Conservation (phyloP, 2,113 vertebrate genomes). For the Forbesichthys agassizii region DNA sequence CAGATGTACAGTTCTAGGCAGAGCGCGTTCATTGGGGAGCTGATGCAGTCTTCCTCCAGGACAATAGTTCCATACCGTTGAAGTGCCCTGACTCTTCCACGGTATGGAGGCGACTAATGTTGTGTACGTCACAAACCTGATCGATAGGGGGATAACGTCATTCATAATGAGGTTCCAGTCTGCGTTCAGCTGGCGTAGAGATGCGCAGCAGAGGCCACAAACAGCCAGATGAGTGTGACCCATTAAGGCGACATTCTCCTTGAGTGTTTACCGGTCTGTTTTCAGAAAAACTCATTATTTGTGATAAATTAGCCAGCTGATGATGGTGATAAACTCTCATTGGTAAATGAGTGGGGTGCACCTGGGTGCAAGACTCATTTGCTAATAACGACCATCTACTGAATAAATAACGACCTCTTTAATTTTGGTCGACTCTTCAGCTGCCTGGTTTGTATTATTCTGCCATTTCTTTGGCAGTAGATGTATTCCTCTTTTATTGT, state of each 20-base stretch:
- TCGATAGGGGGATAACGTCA: not conserved
- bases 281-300: conserved; percentile 72
- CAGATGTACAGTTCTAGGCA: no score
- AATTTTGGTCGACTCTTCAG: conserved; percentile 63
- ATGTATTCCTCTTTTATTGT: conserved; percentile 69
- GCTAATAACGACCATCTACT: conserved; percentile 69
- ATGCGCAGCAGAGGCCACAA: conserved; percentile 34
- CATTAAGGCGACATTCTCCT: conserved; percentile 59
- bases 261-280: conserved; percentile 65
- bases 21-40: no score
- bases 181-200: conserved; percentile 20
- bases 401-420: conserved; percentile 71
- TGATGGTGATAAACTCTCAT: conserved; percentile 72
- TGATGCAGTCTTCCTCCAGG: no score
- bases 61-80: no score
- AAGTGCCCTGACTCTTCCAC: not conserved
- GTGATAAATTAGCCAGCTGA: conserved; percentile 74
- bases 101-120: not conserved
- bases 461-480: conserved; percentile 72
- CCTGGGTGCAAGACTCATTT: conserved; percentile 72
- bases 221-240: conserved; percentile 24
- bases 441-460: conserved; percentile 56
- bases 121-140: no score
- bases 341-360: conserved; percentile 72
- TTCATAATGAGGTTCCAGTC: conserved; percentile 19